Evolutionary conservation across 35 echinoderm and acorn worm species (phyloP), one percentile per base, ranked within the genome.

Genomic region (Apostichopus japonicus): DNA sequence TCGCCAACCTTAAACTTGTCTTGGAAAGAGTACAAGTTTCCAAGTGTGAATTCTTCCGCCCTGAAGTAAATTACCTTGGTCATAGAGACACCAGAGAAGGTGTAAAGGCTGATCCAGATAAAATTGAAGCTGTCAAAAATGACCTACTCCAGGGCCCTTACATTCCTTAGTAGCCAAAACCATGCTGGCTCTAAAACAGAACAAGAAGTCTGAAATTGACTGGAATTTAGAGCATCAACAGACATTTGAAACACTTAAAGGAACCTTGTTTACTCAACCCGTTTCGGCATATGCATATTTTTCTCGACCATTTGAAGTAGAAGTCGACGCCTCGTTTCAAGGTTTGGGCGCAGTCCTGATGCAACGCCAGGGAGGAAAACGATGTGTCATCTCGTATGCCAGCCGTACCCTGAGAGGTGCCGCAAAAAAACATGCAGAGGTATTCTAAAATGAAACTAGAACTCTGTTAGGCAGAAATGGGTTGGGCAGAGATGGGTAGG

Each of bases 401-500:
- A 91, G 78, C 53, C 79, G 88, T 55, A 80, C 53, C 16, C 59
- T 91, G 23, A 52, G 67, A 9, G 62, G 54, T 23, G 53, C 65
- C 16, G 93, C n/a, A 91, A 62, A 58, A 52, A 23, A 94, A 94
- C 59, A 92, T 92, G 90, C 15, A 92, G 15, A 54, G 22, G 21
- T 92, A 92, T 58, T 92, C 90, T 10, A 92, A 77, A 5, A 80
- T 92, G 77, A 92, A 91, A 23, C 56, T 92, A 13, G 90, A 91
- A 61, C 6, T 87, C 14, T 61, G 61, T 14, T 91, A 76, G 90
- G 73, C 90, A 25, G 53, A 79, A 4, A 92, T 77, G 14, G 56
- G 93, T 94, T 2, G 93, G 87, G 53, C 93, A 94, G 44, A 54
- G 87, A 80, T 94, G 93, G 93, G 78, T 94, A 7, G 84, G 72